Base-by-base conservation (phyloP, 2,113 vertebrate species). In the Hippocampus abdominalis region DNA sequence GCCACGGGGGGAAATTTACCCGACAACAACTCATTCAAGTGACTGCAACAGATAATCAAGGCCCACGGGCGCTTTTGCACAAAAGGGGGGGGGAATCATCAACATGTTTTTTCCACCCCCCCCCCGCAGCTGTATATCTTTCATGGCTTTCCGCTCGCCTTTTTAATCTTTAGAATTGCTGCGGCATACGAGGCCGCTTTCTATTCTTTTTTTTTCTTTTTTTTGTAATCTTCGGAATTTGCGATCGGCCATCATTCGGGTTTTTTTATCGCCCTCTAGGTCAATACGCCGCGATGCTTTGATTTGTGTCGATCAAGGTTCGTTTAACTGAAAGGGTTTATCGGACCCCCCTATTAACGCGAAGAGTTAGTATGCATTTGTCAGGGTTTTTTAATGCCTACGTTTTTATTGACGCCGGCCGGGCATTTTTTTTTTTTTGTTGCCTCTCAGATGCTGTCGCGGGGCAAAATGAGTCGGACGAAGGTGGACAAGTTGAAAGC, bases 401-500 rank as follows among this genome's bases (percentile, higher is more conserved):
- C 15, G 8, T 60, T 32, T 36, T 60, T 32, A 60, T 32, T 29
- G 57, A 15, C 57, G 32, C 32, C 32, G 5, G 5, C 5, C 5
- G 32, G 32, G 32, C 32, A 4, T 36, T 36, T 36, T 12, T 44
- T 21, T 6, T n/a, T 75, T 49, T 76, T 69, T 68, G 67, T 11
- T 84, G 42, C 59, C 61, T 61, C 66, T 44, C 64, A 98, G 96
- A 74, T 98, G 57, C 84, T 94, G 74, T 85, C 91, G 51, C 53
- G 68, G 68, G 95, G 94, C 64, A 94, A 92, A 84, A 92, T 98
- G 74, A 89, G 90, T 76, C 89, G 74, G 59, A 91, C 85, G 74
- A 92, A 89, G 85, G 77, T 85, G 69, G 89, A 89, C 66, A 91
- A 92, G 64, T 83, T 99, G 83, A 96, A 94, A 74, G 88, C 88